phyloP scores from a whole-genome alignment of 2,113 vertebrate genomes.

The Menura novaehollandiae region DNA sequence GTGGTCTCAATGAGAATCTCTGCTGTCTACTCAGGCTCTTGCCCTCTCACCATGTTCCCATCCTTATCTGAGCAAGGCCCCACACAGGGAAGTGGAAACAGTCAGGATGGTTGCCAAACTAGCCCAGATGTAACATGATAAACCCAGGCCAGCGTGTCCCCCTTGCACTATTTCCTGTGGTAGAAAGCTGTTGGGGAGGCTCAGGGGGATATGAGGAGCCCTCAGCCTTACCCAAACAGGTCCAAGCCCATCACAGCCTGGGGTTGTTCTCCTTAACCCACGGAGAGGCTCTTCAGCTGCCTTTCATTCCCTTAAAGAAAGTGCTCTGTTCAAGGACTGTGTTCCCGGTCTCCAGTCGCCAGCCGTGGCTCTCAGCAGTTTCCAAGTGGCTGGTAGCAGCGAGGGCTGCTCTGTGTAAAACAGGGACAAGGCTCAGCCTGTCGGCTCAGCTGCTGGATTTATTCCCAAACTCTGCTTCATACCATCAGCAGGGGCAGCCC shows the following conservation, averaged over 20 bases:
- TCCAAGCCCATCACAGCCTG: background rate
- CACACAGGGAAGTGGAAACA: background rate
- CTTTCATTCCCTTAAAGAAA: background rate
- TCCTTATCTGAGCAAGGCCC: background rate
- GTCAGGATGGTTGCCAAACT: background rate
- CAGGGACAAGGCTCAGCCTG: background rate
- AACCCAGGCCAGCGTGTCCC: background rate
- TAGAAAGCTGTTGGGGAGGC: background rate
- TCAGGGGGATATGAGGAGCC: background rate
- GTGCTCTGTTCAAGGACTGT: background rate
- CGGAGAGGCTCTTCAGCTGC: background rate
- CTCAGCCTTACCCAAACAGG: background rate
- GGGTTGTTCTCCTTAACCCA: background rate
- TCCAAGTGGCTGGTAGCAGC: background rate
- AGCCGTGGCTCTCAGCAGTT: background rate
- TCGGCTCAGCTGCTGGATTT: background rate
- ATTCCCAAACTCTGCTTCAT: background rate
- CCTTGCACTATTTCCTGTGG: background rate
- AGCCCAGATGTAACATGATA: accelerated
- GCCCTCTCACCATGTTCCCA: accelerated
- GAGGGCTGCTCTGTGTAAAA: accelerated
- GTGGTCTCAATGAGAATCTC: background rate
- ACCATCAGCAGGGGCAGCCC: background rate
- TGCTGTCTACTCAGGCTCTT: background rate
- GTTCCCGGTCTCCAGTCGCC: background rate